Evolutionary conservation across 2,113 vertebrate species (phyloP).

Genomic region (Albula goreensis): DNA sequence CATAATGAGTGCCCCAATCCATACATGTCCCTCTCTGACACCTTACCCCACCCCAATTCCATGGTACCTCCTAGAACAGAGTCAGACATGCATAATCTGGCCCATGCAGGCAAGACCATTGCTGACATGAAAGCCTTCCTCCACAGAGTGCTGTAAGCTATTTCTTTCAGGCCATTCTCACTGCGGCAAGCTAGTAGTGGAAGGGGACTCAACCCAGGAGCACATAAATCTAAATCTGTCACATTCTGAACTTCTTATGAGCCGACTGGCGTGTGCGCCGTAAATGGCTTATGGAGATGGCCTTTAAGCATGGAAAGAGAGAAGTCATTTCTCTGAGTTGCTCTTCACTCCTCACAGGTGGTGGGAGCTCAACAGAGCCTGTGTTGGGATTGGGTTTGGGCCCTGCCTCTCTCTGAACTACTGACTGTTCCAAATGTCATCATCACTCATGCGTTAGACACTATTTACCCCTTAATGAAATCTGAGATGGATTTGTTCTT

Average conservation of each 20-base stretch:
- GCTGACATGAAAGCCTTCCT: background rate
- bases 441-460: background rate
- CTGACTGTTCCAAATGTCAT: background rate
- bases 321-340: background rate
- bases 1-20: background rate
- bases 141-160: background rate
- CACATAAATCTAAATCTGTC: background rate
- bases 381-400: too few relatives aligned
- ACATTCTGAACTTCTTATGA: background rate
- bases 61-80: background rate
- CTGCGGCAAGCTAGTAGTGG: background rate
- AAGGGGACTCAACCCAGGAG: background rate
- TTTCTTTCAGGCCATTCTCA: background rate
- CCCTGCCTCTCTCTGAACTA: background rate
- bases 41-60: background rate
- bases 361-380: too few relatives aligned
- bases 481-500: background rate
- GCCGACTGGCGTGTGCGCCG: background rate
- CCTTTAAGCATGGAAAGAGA: background rate
- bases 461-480: background rate
- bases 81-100: background rate
- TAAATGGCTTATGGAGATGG: background rate
- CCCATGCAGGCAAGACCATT: background rate
- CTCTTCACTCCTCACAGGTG: too few relatives aligned
- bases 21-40: too few relatives aligned